These are phyloP conservation scores for Pentamera pediparva DNA, from an alignment of 53 echinoderm and acorn worm species.

Conservation along the genomic window DNA sequence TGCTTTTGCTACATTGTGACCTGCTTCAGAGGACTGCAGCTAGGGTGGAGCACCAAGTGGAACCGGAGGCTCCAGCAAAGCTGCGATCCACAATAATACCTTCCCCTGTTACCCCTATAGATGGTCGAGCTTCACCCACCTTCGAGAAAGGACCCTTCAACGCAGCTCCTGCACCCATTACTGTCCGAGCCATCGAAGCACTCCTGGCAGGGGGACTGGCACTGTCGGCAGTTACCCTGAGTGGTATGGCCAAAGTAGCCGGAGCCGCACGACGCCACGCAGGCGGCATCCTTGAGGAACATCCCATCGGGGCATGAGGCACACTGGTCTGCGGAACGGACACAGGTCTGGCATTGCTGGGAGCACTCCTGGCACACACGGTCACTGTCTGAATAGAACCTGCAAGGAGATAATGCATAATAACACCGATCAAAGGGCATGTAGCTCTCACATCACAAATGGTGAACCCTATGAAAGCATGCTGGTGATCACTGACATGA, in stretches of 20 bases:
- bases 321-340: slow-evolving; percentile 43
- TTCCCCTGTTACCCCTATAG: too few relatives aligned
- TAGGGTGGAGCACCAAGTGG: too few relatives aligned
- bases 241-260: slow-evolving; percentile 69
- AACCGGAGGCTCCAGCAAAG: too few relatives aligned
- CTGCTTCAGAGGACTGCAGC: too few relatives aligned
- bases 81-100: too few relatives aligned
- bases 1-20: too few relatives aligned
- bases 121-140: too few relatives aligned
- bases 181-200: slow-evolving; percentile 67
- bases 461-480: too few relatives aligned
- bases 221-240: slow-evolving; percentile 43
- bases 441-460: too few relatives aligned
- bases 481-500: too few relatives aligned
- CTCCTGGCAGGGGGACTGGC: slow-evolving; percentile 57
- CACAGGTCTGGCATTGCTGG: slow-evolving; percentile 52
- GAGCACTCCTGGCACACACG: slow-evolving; percentile 59
- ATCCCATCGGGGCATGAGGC: slow-evolving; percentile 41
- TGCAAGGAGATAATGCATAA: slow-evolving; percentile 10
- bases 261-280: slow-evolving; percentile 42
- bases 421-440: not conserved
- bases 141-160: slow-evolving; percentile 49
- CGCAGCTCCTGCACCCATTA: slow-evolving; percentile 63
- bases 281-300: slow-evolving; percentile 53
- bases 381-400: slow-evolving; percentile 45